Percentiles rank a stretch among this genome's conserved stretches.
Conservation (phyloP, 2,888 invertebrate genomes). For the Trissolcus japonicus region DNA sequence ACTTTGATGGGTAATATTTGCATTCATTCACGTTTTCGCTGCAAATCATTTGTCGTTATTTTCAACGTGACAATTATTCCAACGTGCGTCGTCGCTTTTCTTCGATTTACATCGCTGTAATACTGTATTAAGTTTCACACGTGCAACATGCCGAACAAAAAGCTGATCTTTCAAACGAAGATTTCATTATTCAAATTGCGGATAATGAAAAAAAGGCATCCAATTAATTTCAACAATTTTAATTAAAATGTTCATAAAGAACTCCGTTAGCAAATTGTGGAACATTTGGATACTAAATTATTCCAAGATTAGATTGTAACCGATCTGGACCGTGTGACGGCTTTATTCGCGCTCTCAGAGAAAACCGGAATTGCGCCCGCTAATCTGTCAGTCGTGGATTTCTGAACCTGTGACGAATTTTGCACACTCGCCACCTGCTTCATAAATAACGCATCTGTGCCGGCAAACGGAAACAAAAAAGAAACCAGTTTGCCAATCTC, state of each 20-base stretch:
- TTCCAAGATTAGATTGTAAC: slow-evolving; percentile 1
- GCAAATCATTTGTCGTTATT: not conserved
- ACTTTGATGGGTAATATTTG: slow-evolving; percentile 4
- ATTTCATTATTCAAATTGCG: too few species aligned
- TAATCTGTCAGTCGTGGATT: slow-evolving; percentile 6
- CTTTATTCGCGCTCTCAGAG: slow-evolving; percentile 1
- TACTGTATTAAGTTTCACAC: too few species aligned
- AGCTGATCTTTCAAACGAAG: too few species aligned
- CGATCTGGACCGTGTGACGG: slow-evolving; percentile 1
- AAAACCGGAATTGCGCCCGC: slow-evolving; percentile 5
- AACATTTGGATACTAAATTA: not conserved
- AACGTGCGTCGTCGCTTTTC: too few species aligned
- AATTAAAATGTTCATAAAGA: too few species aligned
- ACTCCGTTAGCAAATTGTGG: not conserved
- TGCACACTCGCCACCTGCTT: not conserved
- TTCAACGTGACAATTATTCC: too few species aligned
- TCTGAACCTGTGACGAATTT: slow-evolving; percentile 3
- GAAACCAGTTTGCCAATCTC: too few species aligned
- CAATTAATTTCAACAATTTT: too few species aligned
- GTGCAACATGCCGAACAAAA: too few species aligned
- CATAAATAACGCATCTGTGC: not conserved
- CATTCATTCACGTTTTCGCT: not conserved
- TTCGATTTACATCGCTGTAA: too few species aligned
- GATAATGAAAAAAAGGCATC: too few species aligned
- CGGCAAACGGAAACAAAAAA: too few species aligned